Evolutionary conservation across 2,797 vertebrate genomes (phyloP), one percentile per base, ranked within the genome.

Genomic region (Taeniopygia guttata): DNA sequence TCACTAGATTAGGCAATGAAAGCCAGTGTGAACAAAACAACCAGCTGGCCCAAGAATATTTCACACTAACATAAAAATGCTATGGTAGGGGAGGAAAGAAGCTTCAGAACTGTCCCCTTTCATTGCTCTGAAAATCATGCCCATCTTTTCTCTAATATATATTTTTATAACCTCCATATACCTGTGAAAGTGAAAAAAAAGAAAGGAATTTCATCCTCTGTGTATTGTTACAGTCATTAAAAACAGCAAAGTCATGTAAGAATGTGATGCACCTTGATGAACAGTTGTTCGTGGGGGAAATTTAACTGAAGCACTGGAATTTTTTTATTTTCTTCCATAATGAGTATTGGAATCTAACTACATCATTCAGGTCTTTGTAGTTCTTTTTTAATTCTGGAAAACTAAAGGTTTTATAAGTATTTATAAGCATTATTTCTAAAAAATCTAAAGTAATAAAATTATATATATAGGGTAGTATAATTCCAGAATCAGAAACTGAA

Each of bases 1-100:
- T 96, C 94, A 84, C 70, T 81, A 85, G 94, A 93, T 92, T 84
- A 96, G 94, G 82, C 91, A 93, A 66, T 89, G 94, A 93, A 96
- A 94, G 69, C 82, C 89, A 86, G 30, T 54, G 76, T 73, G 95
- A 95, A 89, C 82, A 96, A 94, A 96, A 91, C 93, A 96, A 91
- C 83, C 83, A 94, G 89, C 91, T 96, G 89, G 85, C 56, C 84
- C 74, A 84, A 93, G 70, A 93, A 89, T 91, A 76, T 86, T 87
- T 93, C 1, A 0, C 2, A 8, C 67, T 87, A 29, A 16, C 2
- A 7, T 78, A 73, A 92, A 89, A 93, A 54, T 77, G 27, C 32
- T 46, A 30, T 16, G 12, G 42, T n/a, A 38, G 25, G 2, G 20
- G 23, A 40, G 9, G 32, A 43, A 72, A 76, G 17, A 46, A 76